Base-by-base conservation (phyloP, 2,888 invertebrate genomes). In the Polymixis lichenea region DNA sequence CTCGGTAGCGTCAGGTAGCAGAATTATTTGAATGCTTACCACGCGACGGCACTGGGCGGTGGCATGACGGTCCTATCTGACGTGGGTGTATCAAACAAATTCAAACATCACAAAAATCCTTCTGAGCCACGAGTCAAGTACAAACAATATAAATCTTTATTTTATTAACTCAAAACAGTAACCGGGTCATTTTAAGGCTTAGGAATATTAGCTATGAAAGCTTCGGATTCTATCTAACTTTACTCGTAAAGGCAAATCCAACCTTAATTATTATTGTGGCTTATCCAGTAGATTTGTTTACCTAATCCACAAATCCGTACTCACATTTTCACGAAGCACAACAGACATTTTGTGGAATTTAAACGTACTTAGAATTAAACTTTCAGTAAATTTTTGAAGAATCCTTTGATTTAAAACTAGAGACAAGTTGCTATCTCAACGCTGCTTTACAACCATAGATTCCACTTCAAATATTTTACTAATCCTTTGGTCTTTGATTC, bases 321-420 rank as follows among this genome's bases (percentile, higher is more conserved):
- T 51, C 7, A 43, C 9, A 51, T 43, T 62, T 72, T 58, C 22
- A 19, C 5, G 15, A 28, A 62, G 7, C 13, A 17, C 15, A 43
- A 71, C n/a, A 51, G 43, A 22, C n/a, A 62, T 28, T 72, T 77
- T 43, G 38, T 79, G 28, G 51, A 79, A 56, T 55, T 64, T 43
- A 43, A 51, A 56, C n/a, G 38, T 28, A 49, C 25, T 71, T 28
- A 9, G n/a, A 38, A 61, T 78, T 46, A 38, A 69, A 53, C 46
- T 61, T 38, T 70, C 0, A 8, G 0, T n/a, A 58, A 28, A 28
- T 55, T 71, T 55, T 78, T 49, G 19, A 78, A 38, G 28, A 71
- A 78, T 49, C 15, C 55, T 62, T 78, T 55, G 61, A 61, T 38
- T 51, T 53, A 68, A 51, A 67, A 28, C 56, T 76, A 68, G 32